Evolutionary conservation across 2,888 invertebrate genomes (phyloP).

Genomic region (Argynnis bischoffii): DNA sequence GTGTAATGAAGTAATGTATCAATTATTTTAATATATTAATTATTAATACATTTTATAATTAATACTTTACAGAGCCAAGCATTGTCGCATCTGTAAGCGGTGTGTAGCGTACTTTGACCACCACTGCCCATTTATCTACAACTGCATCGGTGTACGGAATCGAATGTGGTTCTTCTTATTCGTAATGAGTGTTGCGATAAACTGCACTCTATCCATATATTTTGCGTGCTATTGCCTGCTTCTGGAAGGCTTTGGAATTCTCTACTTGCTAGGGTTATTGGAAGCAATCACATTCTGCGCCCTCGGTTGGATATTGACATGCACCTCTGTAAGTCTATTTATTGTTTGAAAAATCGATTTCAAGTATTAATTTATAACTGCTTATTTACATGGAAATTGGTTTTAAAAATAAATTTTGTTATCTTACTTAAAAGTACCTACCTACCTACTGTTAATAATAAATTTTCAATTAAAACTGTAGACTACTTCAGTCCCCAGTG

Average conservation of each 20-base stretch:
- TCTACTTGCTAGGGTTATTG: slow-evolving; percentile 91
- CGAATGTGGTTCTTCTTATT: slow-evolving; percentile 97
- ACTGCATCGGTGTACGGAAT: slow-evolving; percentile 95
- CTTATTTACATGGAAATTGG: too few species aligned
- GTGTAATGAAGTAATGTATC: background rate
- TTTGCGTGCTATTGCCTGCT: slow-evolving; percentile 93
- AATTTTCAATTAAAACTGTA: too few species aligned
- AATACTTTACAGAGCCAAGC: slow-evolving; percentile 85
- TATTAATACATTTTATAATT: background rate
- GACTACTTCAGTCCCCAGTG: too few species aligned
- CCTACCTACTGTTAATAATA: too few species aligned
- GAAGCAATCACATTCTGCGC: slow-evolving; percentile 93
- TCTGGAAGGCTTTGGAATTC: slow-evolving; percentile 91
- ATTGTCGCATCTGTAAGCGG: slow-evolving; percentile 95
- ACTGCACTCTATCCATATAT: slow-evolving; percentile 93
- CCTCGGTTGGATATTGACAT: slow-evolving; percentile 93
- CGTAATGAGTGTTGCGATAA: slow-evolving; percentile 93
- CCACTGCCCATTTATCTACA: slow-evolving; percentile 97
- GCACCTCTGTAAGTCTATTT: slow-evolving; percentile 88
- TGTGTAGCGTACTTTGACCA: slow-evolving; percentile 96
- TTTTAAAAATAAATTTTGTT: too few species aligned
- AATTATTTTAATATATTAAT: background rate
- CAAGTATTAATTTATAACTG: slow-evolving; percentile 9
- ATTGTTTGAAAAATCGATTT: background rate
- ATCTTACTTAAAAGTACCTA: too few species aligned